A percentile compares a stretch with the other conserved stretches of the same genome.
Evolutionary conservation across 2,888 invertebrate genomes (phyloP).

Genomic region (Mythimna lalbum): DNA sequence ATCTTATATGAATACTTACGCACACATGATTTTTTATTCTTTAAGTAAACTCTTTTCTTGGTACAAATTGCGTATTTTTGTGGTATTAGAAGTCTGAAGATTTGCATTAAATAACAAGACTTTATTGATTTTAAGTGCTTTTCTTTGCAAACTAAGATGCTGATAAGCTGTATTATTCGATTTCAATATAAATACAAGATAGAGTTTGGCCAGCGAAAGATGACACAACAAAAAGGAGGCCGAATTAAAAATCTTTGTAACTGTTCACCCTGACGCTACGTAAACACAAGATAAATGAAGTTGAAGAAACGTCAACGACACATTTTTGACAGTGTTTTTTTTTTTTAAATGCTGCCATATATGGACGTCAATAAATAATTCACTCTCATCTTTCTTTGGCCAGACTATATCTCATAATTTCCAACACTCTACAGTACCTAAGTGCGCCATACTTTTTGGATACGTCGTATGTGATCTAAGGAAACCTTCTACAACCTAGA

Average conservation of each 20-base stretch:
- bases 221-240: too few relatives aligned
- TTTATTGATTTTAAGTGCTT: neutral
- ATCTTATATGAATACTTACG: neutral
- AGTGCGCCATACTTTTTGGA: neutral
- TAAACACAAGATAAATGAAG: too few relatives aligned
- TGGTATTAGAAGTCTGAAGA: neutral
- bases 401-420: too few relatives aligned
- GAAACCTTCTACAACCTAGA: slow-evolving; percentile 45
- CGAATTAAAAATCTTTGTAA: too few relatives aligned
- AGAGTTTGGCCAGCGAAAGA: too few relatives aligned
- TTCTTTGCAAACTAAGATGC: neutral
- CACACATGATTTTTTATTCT: neutral
- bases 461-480: slow-evolving; percentile 5
- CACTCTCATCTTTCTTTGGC: too few relatives aligned
- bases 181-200: neutral
- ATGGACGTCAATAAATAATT: too few relatives aligned
- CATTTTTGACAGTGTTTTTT: too few relatives aligned
- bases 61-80: neutral
- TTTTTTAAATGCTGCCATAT: too few relatives aligned
- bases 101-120: slow-evolving; percentile 2
- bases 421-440: neutral
- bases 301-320: too few relatives aligned
- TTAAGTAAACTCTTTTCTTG: neutral
- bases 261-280: too few relatives aligned
- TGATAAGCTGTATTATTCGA: neutral